phyloP scores from a whole-genome alignment of 2,797 vertebrate genomes.

The Coccyzus lansbergi region DNA sequence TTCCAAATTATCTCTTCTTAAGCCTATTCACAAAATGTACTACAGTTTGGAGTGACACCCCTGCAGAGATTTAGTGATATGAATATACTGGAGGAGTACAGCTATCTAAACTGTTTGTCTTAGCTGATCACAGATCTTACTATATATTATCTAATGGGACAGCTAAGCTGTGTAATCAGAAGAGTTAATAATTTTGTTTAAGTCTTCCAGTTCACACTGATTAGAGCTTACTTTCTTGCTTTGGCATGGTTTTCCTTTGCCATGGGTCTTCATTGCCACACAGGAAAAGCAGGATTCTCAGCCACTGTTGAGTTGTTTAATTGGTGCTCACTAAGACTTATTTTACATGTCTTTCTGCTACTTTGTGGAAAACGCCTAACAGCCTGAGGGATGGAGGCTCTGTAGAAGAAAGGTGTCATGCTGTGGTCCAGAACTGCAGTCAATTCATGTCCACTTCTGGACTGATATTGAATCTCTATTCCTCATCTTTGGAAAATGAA shows the following conservation, averaged over 20 bases:
- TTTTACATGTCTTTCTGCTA: not conserved
- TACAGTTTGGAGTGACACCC: not conserved
- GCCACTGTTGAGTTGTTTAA: not conserved
- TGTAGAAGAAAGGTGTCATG: not conserved
- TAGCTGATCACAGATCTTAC: not conserved
- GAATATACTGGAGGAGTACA: not conserved
- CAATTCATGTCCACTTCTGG: not conserved
- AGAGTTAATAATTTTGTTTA: not conserved
- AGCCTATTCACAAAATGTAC: not conserved
- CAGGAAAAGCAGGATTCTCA: not conserved
- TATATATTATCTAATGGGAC: not conserved
- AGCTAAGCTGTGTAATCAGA: not conserved
- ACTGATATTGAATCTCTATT: not conserved
- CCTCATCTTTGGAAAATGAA: not conserved
- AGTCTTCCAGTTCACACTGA: not conserved
- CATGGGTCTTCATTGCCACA: not conserved
- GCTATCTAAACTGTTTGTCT: not conserved
- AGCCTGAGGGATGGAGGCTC: fast-evolving
- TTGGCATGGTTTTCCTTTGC: not conserved
- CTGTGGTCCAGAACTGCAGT: not conserved
- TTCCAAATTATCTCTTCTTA: not conserved
- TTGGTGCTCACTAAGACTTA: not conserved
- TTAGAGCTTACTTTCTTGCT: not conserved
- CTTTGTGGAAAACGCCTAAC: not conserved
- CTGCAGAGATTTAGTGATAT: not conserved